Conservation (phyloP, 2,113 vertebrate genomes). For the Chinchilla lanigera region DNA sequence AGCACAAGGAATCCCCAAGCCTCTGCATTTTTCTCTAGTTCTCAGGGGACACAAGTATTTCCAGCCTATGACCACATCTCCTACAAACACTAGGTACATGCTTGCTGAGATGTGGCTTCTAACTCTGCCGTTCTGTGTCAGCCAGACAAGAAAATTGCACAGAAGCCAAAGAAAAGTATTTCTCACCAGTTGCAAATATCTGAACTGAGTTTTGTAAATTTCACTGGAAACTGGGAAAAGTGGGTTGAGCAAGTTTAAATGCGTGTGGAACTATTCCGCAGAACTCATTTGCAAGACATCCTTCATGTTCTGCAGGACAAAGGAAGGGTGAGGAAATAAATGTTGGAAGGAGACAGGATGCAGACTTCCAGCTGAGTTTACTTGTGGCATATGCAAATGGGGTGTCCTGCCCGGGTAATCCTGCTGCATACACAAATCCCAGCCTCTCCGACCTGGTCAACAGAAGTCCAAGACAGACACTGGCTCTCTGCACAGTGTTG, state of each 20-base stretch:
- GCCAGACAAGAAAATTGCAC: neutral
- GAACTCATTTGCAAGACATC: neutral
- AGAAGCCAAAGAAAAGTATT: neutral
- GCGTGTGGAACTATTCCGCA: neutral
- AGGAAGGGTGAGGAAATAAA: neutral
- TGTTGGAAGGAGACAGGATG: neutral
- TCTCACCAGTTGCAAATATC: neutral
- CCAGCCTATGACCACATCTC: neutral
- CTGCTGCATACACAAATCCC: no score
- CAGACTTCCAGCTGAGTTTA: neutral
- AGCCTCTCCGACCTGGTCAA: no score
- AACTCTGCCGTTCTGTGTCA: neutral
- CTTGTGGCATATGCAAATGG: no score
- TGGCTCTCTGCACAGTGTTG: neutral
- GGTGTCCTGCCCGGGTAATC: neutral
- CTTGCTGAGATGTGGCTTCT: neutral
- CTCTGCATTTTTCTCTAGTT: neutral
- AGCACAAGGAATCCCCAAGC: neutral
- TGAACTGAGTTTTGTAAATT: slow-evolving; percentile 8
- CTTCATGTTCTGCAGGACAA: neutral
- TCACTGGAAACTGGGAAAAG: neutral
- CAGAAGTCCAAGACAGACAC: neutral
- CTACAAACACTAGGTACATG: neutral
- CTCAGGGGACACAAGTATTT: no score
- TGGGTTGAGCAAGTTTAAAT: neutral